Base-by-base conservation (phyloP, 2,888 invertebrate genomes). In the Polydrusus pterygomalis region DNA sequence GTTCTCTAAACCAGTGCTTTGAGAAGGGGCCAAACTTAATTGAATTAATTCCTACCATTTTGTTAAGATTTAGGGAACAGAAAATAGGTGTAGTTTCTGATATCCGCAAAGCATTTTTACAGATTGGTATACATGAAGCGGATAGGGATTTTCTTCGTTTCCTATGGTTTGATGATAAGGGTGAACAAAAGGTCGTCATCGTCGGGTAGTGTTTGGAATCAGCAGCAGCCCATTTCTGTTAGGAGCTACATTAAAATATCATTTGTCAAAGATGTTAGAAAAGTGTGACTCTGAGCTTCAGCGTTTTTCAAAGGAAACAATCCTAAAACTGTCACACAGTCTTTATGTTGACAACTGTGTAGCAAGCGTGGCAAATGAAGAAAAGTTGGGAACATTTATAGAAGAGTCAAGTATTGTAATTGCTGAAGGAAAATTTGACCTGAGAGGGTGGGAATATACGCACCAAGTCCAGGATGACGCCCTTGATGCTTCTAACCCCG, bases 41-140 rank as follows among this genome's bases (percentile, higher is more conserved):
- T 38, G 38, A 38, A 38, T 38, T 38, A 38, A 38, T 38, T 38
- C 38, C 38, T 38, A 9, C 38, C 6, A 38, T 38, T 38, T 38
- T 38, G 38, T 9, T 38, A 9, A 7, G 7, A 38, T 38, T 9
- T 9, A 38, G 38, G 9, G 7, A 9, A 38, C 38, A 38, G 38
- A 38, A 38, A 38, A 7, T 38, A n/a, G 38, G 38, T 9, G 9
- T 38, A 38, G 38, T 0, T 81, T 83, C 7, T 83, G 83, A 43
- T 82, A 83, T 69, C 82, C 82, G 77, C n/a, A 82, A 83, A 65
- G 84, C 84, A 0, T 85, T 85, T 74, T 73, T 83, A 15, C 83
- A 83, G 77, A 83, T 85, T 13, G 9, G 38, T 38, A 38, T 83
- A 0, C 25, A 75, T 8, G 40, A 74, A 71, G 45, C 74, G 3